These are phyloP conservation scores for Athene cunicularia DNA, from an alignment of 2,113 vertebrate species.

Conservation along the genomic window DNA sequence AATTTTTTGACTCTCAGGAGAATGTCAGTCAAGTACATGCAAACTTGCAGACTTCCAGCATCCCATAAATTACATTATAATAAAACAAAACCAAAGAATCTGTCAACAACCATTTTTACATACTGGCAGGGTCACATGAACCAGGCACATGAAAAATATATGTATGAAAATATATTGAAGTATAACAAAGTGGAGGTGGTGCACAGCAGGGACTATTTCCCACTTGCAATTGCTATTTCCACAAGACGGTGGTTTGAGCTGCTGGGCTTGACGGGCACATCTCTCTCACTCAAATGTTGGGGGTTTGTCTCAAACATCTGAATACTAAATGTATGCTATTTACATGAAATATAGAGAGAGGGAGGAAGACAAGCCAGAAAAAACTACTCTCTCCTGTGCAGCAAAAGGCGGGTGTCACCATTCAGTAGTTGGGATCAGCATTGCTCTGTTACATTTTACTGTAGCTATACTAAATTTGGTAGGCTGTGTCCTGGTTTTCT, in stretches of 20 bases:
- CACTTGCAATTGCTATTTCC: neutral
- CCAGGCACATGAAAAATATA: neutral
- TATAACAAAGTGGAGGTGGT: neutral
- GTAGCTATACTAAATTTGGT: neutral
- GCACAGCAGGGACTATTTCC: neutral
- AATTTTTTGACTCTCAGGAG: conserved; percentile 26
- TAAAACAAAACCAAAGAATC: conserved; percentile 9
- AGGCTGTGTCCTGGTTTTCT: neutral
- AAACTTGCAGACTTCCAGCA: neutral
- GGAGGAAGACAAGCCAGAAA: neutral
- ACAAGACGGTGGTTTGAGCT: fast-evolving
- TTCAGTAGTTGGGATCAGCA: neutral
- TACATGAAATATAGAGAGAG: neutral
- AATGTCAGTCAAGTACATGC: conserved; percentile 16
- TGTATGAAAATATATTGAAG: neutral
- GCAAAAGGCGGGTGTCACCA: neutral
- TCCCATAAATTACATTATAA: conserved; percentile 23
- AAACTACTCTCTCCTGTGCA: neutral
- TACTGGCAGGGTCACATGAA: neutral
- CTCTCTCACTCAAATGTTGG: neutral
- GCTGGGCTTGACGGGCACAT: neutral
- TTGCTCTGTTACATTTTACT: neutral
- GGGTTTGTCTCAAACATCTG: neutral
- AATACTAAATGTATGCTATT: neutral
- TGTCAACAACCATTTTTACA: conserved; percentile 4